Conservation (phyloP, 1,140 invertebrate species). For the Cylas formicarius region DNA sequence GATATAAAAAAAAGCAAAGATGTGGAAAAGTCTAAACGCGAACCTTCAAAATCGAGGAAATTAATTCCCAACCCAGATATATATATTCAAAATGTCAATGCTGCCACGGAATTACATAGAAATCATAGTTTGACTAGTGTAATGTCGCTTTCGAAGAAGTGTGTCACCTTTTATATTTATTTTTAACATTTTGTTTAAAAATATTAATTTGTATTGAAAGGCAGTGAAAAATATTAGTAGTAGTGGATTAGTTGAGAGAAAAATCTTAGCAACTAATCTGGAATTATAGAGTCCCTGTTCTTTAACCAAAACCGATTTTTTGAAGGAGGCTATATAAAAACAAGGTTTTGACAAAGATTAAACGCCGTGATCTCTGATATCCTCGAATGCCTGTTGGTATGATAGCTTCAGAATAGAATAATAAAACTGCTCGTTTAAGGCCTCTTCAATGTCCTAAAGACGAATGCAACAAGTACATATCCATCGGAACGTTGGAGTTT, state of each 20-base stretch:
- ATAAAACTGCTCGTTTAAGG: slow-evolving; percentile 25
- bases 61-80: slow-evolving; percentile 10
- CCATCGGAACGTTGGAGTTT: slow-evolving; percentile 26
- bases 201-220: too few species aligned
- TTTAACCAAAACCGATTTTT: background rate
- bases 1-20: slow-evolving; percentile 13
- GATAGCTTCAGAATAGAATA: too few species aligned
- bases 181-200: too few species aligned
- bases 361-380: too few species aligned
- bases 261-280: background rate
- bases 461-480: slow-evolving; percentile 31
- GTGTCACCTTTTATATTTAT: background rate
- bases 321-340: background rate
- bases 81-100: slow-evolving; percentile 7
- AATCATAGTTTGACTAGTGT: slow-evolving; percentile 8
- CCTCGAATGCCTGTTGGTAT: too few species aligned
- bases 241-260: too few species aligned
- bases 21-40: background rate
- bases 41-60: too few species aligned
- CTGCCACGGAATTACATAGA: slow-evolving; percentile 3
- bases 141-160: slow-evolving; percentile 15
- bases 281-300: background rate
- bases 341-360: too few species aligned
- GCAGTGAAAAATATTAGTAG: too few species aligned
- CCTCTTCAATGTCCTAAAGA: slow-evolving; percentile 32